Evolutionary conservation across 1,140 invertebrate species (phyloP).

Genomic region (Drosophila dunni): DNA sequence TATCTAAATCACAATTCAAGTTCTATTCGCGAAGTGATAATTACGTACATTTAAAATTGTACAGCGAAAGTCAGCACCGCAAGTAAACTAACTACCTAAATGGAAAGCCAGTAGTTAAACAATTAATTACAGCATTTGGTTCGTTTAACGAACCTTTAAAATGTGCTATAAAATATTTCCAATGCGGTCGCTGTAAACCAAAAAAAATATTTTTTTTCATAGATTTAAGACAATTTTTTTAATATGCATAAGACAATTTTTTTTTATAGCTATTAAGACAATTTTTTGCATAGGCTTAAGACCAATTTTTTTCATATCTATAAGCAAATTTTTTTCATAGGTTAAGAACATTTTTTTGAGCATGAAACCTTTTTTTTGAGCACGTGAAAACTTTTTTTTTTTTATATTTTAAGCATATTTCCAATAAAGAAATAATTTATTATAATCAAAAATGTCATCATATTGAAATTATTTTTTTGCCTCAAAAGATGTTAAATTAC

Average conservation of each 20-base stretch:
- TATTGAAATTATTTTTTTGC: neutral
- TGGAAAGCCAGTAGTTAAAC: constrained; percentile 48
- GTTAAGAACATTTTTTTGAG: constrained; percentile 68
- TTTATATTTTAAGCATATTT: constrained; percentile 22
- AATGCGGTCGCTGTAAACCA: constrained; percentile 45
- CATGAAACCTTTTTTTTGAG: constrained; percentile 68
- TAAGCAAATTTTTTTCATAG: constrained; percentile 49
- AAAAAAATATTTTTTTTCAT: constrained; percentile 50
- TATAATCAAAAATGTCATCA: neutral
- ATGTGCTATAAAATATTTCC: constrained; percentile 12
- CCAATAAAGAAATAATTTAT: constrained; percentile 29
- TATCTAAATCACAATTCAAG: constrained; percentile 11
- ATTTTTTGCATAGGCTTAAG: constrained; percentile 45
- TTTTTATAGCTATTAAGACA: constrained; percentile 19
- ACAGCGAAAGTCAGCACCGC: constrained; percentile 27
- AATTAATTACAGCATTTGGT: constrained; percentile 9
- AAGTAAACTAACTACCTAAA: constrained; percentile 5
- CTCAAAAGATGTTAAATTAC: too few species aligned
- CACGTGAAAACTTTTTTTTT: constrained; percentile 40
- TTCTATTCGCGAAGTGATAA: constrained; percentile 11
- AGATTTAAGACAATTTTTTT: constrained; percentile 53
- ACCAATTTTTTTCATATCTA: constrained; percentile 31
- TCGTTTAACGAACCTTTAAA: constrained; percentile 53
- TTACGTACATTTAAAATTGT: constrained; percentile 16
- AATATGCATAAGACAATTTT: constrained; percentile 36